Conservation (phyloP, 2,797 vertebrate species). For the Microctenopoma steveboyesi region DNA sequence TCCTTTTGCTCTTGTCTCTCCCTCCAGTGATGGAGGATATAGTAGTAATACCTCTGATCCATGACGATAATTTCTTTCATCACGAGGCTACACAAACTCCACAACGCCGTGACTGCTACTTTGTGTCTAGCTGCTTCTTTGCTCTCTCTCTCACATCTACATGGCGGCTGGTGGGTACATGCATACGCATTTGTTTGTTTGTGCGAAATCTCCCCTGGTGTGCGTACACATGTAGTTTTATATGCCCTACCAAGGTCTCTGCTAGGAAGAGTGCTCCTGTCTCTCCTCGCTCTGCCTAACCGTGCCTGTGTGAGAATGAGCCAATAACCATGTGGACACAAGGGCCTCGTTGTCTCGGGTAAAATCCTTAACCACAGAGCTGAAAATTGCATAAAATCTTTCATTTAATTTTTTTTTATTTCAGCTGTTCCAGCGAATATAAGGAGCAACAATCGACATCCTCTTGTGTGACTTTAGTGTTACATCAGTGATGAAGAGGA, state of each 20-base stretch:
- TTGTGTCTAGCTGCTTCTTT: slow-evolving; percentile 6
- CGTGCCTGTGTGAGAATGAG: slow-evolving; percentile 1
- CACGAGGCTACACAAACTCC: slow-evolving; percentile 22
- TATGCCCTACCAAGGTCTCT: slow-evolving; percentile 44
- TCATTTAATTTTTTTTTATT: background rate
- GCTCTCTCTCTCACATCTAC: slow-evolving; percentile 1
- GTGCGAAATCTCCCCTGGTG: slow-evolving; percentile 25
- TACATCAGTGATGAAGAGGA: background rate
- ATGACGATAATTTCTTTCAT: slow-evolving; percentile 32
- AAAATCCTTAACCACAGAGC: background rate
- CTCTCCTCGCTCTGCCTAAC: slow-evolving; percentile 9
- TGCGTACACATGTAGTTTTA: background rate
- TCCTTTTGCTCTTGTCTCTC: slow-evolving; percentile 37
- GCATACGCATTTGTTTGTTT: slow-evolving; percentile 6
- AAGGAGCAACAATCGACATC: background rate
- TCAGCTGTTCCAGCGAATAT: background rate
- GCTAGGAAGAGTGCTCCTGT: slow-evolving; percentile 31
- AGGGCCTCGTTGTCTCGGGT: slow-evolving; percentile 5
- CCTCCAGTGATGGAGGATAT: slow-evolving; percentile 34
- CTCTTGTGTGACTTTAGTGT: background rate
- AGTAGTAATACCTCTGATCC: slow-evolving; percentile 50
- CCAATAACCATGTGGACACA: slow-evolving; percentile 1
- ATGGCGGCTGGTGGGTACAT: slow-evolving; percentile 17
- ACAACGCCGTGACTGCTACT: background rate
- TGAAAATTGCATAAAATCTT: background rate